These are phyloP conservation scores for Malurus leucopterus DNA, from an alignment of 2,797 vertebrate species.

Conservation along the genomic window DNA sequence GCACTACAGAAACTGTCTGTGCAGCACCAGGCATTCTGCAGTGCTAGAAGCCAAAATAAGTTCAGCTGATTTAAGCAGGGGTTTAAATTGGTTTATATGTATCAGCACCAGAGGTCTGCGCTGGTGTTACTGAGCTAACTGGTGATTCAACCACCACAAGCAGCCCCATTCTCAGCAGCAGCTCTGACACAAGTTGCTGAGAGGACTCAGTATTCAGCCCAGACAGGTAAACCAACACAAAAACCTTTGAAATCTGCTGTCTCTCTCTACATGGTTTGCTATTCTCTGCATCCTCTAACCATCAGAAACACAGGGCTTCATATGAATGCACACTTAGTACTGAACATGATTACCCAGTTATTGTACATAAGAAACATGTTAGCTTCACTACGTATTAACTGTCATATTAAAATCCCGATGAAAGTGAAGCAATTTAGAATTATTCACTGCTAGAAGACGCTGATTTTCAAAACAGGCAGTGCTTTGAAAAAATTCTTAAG, in stretches of 20 bases:
- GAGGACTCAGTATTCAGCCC: not conserved
- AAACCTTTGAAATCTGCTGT: not conserved
- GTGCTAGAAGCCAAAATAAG: not conserved
- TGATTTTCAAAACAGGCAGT: not conserved
- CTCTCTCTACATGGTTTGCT: not conserved
- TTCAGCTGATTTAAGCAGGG: not conserved
- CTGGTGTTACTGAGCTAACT: not conserved
- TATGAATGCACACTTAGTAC: not conserved
- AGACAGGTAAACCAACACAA: not conserved
- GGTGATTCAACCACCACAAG: not conserved
- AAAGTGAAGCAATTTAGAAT: not conserved
- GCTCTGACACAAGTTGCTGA: not conserved
- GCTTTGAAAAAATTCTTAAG: not conserved
- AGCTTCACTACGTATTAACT: not conserved
- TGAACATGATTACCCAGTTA: not conserved
- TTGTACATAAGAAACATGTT: not conserved
- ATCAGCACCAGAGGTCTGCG: not conserved
- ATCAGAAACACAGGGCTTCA: not conserved
- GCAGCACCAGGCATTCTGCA: not conserved
- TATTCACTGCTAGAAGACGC: not conserved
- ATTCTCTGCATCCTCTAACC: not conserved
- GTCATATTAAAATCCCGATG: not conserved
- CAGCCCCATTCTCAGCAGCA: not conserved
- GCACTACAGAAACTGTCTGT: not conserved
- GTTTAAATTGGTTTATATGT: not conserved